These are phyloP conservation scores for Nothobranchius furzeri DNA, from an alignment of 2,113 vertebrate species.

Conservation along the genomic window DNA sequence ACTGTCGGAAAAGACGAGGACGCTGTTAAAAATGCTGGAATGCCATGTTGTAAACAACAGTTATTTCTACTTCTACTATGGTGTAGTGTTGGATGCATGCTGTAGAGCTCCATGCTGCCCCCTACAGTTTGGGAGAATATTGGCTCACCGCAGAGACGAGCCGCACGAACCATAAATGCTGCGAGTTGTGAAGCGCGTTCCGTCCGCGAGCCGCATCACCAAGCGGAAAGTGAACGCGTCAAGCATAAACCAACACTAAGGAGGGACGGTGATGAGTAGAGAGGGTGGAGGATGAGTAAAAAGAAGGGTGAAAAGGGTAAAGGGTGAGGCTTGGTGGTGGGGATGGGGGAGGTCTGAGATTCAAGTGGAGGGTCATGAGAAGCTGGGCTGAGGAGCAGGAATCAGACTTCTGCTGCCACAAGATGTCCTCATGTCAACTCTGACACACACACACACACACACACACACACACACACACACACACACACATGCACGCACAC, in stretches of 20 bases:
- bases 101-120: too few relatives aligned
- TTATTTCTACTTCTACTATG: too few relatives aligned
- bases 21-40: too few relatives aligned
- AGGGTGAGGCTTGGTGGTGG: constrained; percentile 3
- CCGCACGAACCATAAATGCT: too few relatives aligned
- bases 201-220: too few relatives aligned
- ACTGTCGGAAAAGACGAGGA: too few relatives aligned
- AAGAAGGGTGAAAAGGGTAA: constrained; percentile 16
- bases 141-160: too few relatives aligned
- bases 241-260: neutral
- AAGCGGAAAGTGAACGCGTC: too few relatives aligned
- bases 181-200: too few relatives aligned
- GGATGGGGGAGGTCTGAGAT: constrained; percentile 15
- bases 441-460: constrained; percentile 16
- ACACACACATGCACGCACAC: neutral
- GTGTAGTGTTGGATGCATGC: too few relatives aligned
- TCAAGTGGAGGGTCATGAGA: constrained; percentile 16
- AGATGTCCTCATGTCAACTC: constrained; percentile 43
- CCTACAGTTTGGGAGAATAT: too few relatives aligned
- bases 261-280: constrained; percentile 18
- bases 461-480: constrained; percentile 6
- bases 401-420: constrained; percentile 43
- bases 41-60: too few relatives aligned
- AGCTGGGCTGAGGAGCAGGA: constrained; percentile 18
- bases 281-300: constrained; percentile 17